Evolutionary conservation across 2,113 vertebrate genomes (phyloP).

Genomic region (Athene cunicularia): DNA sequence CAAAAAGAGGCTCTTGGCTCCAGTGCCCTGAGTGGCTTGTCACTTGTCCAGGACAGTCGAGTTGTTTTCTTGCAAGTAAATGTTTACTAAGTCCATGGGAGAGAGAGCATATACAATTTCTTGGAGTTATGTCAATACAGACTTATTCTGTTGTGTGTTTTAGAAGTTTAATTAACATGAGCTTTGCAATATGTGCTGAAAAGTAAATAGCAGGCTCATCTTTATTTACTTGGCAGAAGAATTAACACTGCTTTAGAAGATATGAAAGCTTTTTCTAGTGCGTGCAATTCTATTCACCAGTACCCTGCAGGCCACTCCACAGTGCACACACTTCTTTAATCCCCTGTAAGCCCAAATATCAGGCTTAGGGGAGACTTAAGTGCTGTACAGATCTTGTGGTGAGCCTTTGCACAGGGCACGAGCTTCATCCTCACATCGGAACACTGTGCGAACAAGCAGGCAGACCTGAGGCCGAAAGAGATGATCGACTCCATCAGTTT

Average conservation of each 20-base stretch:
- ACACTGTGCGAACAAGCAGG: not conserved
- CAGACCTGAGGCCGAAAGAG: not conserved
- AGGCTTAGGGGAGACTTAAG: not conserved
- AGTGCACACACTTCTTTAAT: not conserved
- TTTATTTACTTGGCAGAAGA: slow-evolving; percentile 18
- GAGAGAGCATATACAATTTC: not conserved
- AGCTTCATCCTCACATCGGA: not conserved
- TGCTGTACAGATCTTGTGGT: not conserved
- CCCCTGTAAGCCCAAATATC: not conserved
- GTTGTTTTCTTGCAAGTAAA: not conserved
- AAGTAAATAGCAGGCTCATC: slow-evolving; percentile 14
- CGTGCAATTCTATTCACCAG: rapidly evolving
- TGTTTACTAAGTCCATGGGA: not conserved
- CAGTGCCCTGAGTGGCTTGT: not conserved
- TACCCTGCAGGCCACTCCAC: not conserved
- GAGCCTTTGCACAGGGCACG: not conserved
- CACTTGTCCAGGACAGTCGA: not conserved
- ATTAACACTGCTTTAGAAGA: not conserved
- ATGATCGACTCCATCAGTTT: not conserved
- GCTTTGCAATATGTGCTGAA: slow-evolving; percentile 11
- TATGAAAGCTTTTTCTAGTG: not conserved
- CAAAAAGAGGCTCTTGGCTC: not conserved
- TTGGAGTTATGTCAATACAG: not conserved
- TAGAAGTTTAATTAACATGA: slow-evolving; percentile 18
- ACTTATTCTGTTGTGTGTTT: slow-evolving; percentile 21